Evolutionary conservation across 2,797 vertebrate species (phyloP).

Genomic region (Capromys pilorides): DNA sequence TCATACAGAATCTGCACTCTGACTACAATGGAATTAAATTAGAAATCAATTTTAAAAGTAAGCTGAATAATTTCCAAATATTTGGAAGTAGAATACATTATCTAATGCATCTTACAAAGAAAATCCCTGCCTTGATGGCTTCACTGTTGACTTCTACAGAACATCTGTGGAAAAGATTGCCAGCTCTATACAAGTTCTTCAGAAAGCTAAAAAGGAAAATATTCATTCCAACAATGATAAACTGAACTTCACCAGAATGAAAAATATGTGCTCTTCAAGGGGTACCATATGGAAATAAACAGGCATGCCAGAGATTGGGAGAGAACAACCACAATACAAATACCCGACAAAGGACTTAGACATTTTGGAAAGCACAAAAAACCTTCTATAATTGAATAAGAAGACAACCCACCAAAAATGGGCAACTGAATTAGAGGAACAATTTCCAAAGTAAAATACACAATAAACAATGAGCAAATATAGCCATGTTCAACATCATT

Average conservation of each 20-base stretch:
- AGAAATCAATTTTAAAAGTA: not conserved
- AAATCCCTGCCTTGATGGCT: not conserved
- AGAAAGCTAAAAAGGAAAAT: not conserved
- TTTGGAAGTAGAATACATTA: not conserved
- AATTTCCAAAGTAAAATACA: slow-evolving; percentile 35
- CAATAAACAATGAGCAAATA: not conserved
- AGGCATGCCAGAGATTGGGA: not conserved
- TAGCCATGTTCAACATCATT: not conserved
- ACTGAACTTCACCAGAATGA: not conserved
- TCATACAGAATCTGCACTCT: not conserved
- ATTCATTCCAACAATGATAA: not conserved
- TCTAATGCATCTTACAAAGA: not conserved
- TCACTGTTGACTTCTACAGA: not conserved
- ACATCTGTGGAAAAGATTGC: slow-evolving; percentile 12
- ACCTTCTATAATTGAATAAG: not conserved
- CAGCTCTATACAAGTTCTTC: slow-evolving; percentile 5
- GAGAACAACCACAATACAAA: not conserved
- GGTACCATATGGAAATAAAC: not conserved
- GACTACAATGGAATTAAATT: not conserved
- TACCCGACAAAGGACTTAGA: not conserved
- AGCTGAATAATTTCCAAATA: not conserved
- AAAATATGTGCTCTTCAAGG: not conserved
- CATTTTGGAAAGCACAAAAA: not conserved
- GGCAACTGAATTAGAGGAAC: not conserved
- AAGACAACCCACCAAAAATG: not conserved